phyloP scores from a whole-genome alignment of 1,140 invertebrate species.

The Hylyphantes graminicola region DNA sequence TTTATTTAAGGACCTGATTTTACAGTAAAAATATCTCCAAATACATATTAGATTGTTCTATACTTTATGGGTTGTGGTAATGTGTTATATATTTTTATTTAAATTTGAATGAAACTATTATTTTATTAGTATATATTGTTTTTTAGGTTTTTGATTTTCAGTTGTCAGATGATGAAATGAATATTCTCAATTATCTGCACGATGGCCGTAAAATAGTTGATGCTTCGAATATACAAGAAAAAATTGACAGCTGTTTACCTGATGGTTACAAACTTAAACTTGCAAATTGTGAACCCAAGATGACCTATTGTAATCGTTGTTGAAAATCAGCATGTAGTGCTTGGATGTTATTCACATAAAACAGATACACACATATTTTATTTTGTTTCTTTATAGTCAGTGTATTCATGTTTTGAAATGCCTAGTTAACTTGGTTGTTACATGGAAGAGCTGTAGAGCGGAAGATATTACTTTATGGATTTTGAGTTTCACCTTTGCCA shows the following conservation, averaged over 20 bases:
- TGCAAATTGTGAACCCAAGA: constrained; percentile 12
- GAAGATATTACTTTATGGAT: too few relatives aligned
- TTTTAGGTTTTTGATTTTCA: constrained; percentile 66
- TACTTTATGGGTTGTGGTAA: neutral
- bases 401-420: too few relatives aligned
- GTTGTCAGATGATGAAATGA: constrained; percentile 64
- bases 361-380: too few relatives aligned
- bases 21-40: neutral
- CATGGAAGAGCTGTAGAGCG: too few relatives aligned
- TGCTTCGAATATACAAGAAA: constrained; percentile 64
- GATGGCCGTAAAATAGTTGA: constrained; percentile 64
- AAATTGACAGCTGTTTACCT: constrained; percentile 66
- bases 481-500: too few relatives aligned
- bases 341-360: neutral
- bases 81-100: neutral
- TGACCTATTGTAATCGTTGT: constrained; percentile 13
- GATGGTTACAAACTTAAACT: constrained; percentile 67
- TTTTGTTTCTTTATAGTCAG: too few relatives aligned
- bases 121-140: neutral
- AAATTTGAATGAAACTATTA: neutral
- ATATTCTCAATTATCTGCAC: constrained; percentile 62
- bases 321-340: neutral
- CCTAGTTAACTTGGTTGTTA: too few relatives aligned
- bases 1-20: neutral
- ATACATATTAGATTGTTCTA: neutral